Base-by-base conservation (phyloP, 2,113 vertebrate species). In the Rhabdornis inornatus region DNA sequence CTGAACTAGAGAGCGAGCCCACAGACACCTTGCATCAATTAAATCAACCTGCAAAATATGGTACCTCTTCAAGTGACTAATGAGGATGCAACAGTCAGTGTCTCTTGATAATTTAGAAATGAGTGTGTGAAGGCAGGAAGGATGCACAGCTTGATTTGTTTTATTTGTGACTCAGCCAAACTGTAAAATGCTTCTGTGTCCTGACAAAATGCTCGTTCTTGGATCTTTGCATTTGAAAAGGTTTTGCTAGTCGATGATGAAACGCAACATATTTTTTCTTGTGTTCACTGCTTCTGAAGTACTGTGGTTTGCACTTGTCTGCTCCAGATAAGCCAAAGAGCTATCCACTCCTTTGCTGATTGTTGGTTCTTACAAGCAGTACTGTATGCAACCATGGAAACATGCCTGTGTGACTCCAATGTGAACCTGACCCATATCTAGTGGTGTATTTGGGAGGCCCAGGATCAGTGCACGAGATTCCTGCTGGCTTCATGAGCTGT, bases 281-380 rank as follows among this genome's bases (percentile, higher is more conserved):
- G 80, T 33, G 37, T 90, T 78, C 61, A 31, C 61, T 53, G 72
- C 68, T 95, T 89, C 83, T 64, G 64, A 71, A 53, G 28, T 64
- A 30, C 64, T 52, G 61, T 50, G n/a, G 3, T 63, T 86, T 95
- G 69, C 79, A 71, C 93, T 93, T 85, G 78, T 90, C 86, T 92
- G 82, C 78, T 96, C 71, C 71, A 87, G 61, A 81, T 85, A 96
- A 94, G 87, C 97, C 97, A 97, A 97, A 97, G 96, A 97, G 85
- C 87, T 83, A 35, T 84, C 75, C 75, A 64, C 53, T 84, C 65
- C 80, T 75, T 49, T 25, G 3, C 31, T 53, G 59, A 75, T 85
- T 85, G 79, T 84, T 91, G 72, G 12, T 76, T 96, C 69, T 66
- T 81, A 55, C 65, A 77, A 82, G 61, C 71, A 52, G 91, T 93